A percentile compares a stretch with the other conserved stretches of the same genome.
These are phyloP conservation scores for Oenanthe melanoleuca DNA, from an alignment of 2,113 vertebrate species.

Conservation along the genomic window DNA sequence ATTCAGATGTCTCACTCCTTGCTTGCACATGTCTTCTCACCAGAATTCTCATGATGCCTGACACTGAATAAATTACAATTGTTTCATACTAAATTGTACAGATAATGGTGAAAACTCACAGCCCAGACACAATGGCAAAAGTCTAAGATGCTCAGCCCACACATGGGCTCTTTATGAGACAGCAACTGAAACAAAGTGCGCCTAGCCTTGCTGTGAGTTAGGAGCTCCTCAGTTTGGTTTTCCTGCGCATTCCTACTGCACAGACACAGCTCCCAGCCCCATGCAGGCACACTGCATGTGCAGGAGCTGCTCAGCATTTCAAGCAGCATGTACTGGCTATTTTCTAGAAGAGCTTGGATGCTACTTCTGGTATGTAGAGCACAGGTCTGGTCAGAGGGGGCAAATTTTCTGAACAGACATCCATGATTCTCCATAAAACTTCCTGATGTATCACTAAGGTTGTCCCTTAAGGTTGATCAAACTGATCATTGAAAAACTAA, in stretches of 20 bases:
- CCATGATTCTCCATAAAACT: neutral
- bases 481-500: neutral
- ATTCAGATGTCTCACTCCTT: neutral
- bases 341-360: neutral
- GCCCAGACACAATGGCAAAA: neutral
- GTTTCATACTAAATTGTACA: neutral
- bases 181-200: fast-evolving
- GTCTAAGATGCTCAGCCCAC: neutral
- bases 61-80: neutral
- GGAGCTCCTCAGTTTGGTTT: neutral
- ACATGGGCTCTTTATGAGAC: neutral
- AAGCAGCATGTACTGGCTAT: neutral
- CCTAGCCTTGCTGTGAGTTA: neutral
- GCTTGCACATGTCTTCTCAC: neutral
- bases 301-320: neutral
- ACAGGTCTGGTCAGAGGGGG: neutral
- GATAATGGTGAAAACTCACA: neutral
- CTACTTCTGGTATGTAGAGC: neutral
- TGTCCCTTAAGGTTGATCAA: neutral
- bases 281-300: neutral
- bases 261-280: neutral
- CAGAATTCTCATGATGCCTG: neutral
- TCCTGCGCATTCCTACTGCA: neutral
- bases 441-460: neutral
- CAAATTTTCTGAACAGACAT: neutral